Conservation (phyloP, 1,140 invertebrate species). For the Zelostemma sp. region DNA sequence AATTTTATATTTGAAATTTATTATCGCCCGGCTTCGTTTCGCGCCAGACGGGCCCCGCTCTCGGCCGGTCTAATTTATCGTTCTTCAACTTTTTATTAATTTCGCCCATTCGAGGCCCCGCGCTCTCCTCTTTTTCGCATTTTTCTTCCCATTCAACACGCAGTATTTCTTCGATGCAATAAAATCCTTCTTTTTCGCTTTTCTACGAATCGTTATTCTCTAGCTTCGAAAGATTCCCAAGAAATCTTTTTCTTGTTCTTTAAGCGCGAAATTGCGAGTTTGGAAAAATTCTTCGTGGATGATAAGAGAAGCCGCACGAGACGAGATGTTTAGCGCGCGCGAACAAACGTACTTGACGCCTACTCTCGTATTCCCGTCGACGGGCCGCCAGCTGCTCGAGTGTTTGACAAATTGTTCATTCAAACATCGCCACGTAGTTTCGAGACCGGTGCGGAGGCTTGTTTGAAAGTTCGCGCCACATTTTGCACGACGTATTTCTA, state of each 20-base stretch:
- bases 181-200: conserved; percentile 40
- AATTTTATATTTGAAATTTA: conserved; percentile 69
- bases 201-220: conserved; percentile 36
- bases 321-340: conserved; percentile 33
- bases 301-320: conserved; percentile 35
- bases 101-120: conserved; percentile 58
- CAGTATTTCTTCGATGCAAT: conserved; percentile 48
- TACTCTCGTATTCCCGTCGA: conserved; percentile 51
- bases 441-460: conserved; percentile 17
- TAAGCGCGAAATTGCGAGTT: not conserved
- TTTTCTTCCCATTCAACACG: conserved; percentile 56
- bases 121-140: conserved; percentile 47
- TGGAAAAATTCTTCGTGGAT: no score
- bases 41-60: conserved; percentile 19
- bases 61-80: conserved; percentile 67
- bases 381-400: conserved; percentile 54
- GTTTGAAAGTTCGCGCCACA: conserved; percentile 31
- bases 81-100: conserved; percentile 70
- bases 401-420: conserved; percentile 56
- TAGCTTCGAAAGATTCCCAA: not conserved
- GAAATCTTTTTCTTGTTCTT: no score
- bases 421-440: conserved; percentile 39
- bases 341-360: conserved; percentile 51
- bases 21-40: conserved; percentile 55
- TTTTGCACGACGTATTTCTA: conserved; percentile 9